These are phyloP conservation scores for Chloroclystis v-ata DNA, from an alignment of 2,888 invertebrate species.

Conservation along the genomic window DNA sequence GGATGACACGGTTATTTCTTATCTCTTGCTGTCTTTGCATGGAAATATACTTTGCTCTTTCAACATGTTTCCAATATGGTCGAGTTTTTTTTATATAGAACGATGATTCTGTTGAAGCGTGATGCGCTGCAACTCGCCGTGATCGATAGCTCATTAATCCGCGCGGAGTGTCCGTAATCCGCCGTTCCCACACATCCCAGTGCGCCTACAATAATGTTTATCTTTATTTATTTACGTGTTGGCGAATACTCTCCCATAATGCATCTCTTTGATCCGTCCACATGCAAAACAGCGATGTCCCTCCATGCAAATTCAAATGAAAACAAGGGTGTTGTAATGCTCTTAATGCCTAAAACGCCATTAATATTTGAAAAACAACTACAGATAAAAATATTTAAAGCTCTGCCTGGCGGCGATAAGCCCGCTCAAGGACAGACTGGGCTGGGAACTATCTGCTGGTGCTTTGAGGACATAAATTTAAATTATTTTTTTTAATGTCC, in stretches of 20 bases:
- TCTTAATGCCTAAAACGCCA: constrained; percentile 67
- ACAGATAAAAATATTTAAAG: constrained; percentile 69
- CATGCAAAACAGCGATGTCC: constrained; percentile 54
- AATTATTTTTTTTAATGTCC: too few species aligned
- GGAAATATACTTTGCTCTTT: neutral
- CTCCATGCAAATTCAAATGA: constrained; percentile 66
- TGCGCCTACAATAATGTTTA: constrained; percentile 46
- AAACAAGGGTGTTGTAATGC: constrained; percentile 73
- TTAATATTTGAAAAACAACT: constrained; percentile 76
- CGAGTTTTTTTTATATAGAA: too few species aligned
- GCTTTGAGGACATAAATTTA: neutral
- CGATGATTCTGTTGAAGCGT: neutral
- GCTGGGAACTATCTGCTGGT: constrained; percentile 20
- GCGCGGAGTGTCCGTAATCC: constrained; percentile 18
- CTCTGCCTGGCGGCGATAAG: constrained; percentile 35
- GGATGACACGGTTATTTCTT: neutral
- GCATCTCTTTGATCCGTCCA: constrained; percentile 55
- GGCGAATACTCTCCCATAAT: constrained; percentile 64
- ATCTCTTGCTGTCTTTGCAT: neutral
- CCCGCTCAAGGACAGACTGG: constrained; percentile 31
- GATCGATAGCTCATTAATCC: constrained; percentile 21
- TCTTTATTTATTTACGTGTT: constrained; percentile 75
- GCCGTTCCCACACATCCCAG: constrained; percentile 26
- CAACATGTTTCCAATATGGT: neutral
- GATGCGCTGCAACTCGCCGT: too few species aligned